A percentile compares a stretch with the other conserved stretches of the same genome.
Evolutionary conservation across 2,888 invertebrate species (phyloP).

Genomic region (Harmothoe impar): DNA sequence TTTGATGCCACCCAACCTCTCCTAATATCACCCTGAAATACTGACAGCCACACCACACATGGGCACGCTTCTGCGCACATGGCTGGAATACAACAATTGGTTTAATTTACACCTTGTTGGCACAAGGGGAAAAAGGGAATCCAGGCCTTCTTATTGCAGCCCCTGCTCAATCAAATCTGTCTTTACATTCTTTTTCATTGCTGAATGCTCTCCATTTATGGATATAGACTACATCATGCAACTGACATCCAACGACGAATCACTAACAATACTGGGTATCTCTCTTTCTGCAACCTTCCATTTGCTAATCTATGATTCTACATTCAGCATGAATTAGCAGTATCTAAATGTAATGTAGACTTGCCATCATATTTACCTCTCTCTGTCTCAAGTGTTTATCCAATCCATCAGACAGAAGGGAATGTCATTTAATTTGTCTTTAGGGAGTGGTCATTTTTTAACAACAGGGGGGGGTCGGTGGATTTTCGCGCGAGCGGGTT

Average conservation of each 20-base stretch:
- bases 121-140: not conserved
- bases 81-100: constrained; percentile 6
- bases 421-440: not conserved
- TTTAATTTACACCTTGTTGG: constrained; percentile 24
- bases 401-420: not conserved
- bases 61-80: not conserved
- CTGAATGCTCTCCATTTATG: not conserved
- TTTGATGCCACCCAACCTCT: not conserved
- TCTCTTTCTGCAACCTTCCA: not conserved
- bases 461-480: too few species aligned
- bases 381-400: not conserved
- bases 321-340: not conserved
- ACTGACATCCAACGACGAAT: not conserved
- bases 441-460: too few species aligned
- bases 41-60: not conserved
- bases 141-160: not conserved
- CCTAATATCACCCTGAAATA: not conserved
- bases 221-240: not conserved
- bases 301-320: not conserved
- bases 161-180: not conserved
- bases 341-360: not conserved
- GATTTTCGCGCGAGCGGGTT: too few species aligned
- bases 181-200: not conserved
- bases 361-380: not conserved
- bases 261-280: not conserved